A percentile compares a stretch with the other conserved stretches of the same genome.
phyloP scores from a whole-genome alignment of 2,888 invertebrate species.

The Agrotis clavis region DNA sequence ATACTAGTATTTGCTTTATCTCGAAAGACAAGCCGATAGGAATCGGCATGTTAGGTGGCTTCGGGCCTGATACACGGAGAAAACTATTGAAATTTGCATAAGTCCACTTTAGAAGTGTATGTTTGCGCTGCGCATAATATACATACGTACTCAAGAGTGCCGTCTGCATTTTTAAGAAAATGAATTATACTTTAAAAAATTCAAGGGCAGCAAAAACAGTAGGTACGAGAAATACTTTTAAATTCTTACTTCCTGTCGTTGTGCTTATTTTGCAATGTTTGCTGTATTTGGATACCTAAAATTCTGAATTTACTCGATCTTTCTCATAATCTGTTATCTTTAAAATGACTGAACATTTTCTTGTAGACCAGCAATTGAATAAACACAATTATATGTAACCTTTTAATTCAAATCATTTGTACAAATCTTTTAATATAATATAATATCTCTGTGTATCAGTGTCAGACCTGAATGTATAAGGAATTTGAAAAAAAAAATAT shows the following conservation, averaged over 20 bases:
- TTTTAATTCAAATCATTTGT: background rate
- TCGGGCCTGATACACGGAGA: conserved; percentile 17
- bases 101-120: background rate
- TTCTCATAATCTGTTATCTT: background rate
- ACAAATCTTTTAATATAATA: no score
- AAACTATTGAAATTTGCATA: background rate
- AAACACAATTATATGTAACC: background rate
- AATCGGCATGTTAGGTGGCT: no score
- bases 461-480: background rate
- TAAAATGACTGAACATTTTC: background rate
- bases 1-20: no score
- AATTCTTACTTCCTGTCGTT: no score
- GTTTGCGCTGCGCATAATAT: background rate
- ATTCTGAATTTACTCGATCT: background rate
- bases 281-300: background rate
- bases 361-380: background rate
- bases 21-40: no score
- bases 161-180: no score
- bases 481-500: background rate
- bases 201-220: no score
- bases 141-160: background rate
- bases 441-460: conserved; percentile 22
- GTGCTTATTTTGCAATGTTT: background rate
- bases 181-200: no score
- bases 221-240: background rate